phyloP scores from a whole-genome alignment of 2,113 vertebrate genomes.

The Dicaeum eximium region DNA sequence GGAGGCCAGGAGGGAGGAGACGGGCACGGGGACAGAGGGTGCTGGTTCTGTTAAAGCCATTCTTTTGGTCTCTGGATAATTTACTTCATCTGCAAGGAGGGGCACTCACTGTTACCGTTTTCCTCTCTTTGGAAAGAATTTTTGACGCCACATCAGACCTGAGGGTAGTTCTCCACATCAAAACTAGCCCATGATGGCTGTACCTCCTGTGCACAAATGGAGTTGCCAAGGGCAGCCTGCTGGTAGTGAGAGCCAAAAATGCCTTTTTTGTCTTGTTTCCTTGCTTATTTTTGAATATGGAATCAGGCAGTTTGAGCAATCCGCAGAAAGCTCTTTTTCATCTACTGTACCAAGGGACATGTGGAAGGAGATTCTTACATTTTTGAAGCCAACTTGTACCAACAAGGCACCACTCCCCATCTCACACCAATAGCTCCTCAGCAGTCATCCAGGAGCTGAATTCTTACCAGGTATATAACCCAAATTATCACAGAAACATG shows the following conservation, averaged over 20 bases:
- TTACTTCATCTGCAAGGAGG: background rate
- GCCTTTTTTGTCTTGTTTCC: background rate
- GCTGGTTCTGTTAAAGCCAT: background rate
- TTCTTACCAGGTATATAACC: background rate
- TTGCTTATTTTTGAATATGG: background rate
- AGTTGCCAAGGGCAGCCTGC: background rate
- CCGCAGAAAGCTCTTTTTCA: background rate
- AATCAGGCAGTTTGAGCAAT: background rate
- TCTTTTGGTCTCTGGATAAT: background rate
- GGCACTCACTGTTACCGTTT: background rate
- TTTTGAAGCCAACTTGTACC: background rate
- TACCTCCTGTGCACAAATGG: background rate
- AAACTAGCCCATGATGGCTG: background rate
- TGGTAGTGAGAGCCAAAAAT: background rate
- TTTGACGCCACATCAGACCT: accelerated
- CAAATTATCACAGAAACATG: background rate
- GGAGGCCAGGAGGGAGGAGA: background rate
- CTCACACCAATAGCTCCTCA: background rate
- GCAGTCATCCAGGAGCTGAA: background rate
- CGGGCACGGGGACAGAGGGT: background rate
- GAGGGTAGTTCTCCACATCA: background rate
- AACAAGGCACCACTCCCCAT: background rate
- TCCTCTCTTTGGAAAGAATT: background rate
- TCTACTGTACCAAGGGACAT: background rate
- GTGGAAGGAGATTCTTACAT: background rate